Percentiles rank a stretch among this genome's conserved stretches.
Conservation (phyloP, 1,140 invertebrate species). For the Chrysoperla carnea region DNA sequence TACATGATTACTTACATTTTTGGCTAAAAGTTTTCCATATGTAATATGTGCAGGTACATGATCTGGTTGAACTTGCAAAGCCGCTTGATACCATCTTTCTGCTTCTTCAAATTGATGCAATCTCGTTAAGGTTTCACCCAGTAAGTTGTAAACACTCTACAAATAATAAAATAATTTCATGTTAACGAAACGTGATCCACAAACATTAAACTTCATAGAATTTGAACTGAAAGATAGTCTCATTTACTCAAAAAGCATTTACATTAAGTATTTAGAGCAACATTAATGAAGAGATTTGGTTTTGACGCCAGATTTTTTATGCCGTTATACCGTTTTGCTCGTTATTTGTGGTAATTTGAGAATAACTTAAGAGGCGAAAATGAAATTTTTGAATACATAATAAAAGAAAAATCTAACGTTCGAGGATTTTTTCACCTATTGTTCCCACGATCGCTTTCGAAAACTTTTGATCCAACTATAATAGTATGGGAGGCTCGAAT, state of each 20-base stretch:
- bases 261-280: too few species aligned
- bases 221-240: slow-evolving; percentile 10
- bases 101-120: slow-evolving; percentile 63
- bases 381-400: too few species aligned
- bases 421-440: too few species aligned
- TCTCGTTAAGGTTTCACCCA: slow-evolving; percentile 70
- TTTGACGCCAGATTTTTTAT: too few species aligned
- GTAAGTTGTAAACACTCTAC: slow-evolving; percentile 67
- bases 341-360: too few species aligned
- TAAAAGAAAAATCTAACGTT: too few species aligned
- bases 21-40: slow-evolving; percentile 75
- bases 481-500: too few species aligned
- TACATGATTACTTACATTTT: slow-evolving; percentile 51
- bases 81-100: slow-evolving; percentile 67
- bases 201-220: slow-evolving; percentile 20
- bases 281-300: too few species aligned
- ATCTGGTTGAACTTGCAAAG: slow-evolving; percentile 61
- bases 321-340: too few species aligned
- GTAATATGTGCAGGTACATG: slow-evolving; percentile 80
- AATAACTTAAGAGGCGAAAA: too few species aligned
- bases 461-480: too few species aligned
- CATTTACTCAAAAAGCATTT: slow-evolving; percentile 2
- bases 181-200: slow-evolving; percentile 24
- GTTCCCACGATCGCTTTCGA: too few species aligned
- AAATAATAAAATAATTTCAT: slow-evolving; percentile 14